A percentile compares a stretch with the other conserved stretches of the same genome.
phyloP scores from a whole-genome alignment of 1,140 invertebrate species.

The Uloborus diversus region DNA sequence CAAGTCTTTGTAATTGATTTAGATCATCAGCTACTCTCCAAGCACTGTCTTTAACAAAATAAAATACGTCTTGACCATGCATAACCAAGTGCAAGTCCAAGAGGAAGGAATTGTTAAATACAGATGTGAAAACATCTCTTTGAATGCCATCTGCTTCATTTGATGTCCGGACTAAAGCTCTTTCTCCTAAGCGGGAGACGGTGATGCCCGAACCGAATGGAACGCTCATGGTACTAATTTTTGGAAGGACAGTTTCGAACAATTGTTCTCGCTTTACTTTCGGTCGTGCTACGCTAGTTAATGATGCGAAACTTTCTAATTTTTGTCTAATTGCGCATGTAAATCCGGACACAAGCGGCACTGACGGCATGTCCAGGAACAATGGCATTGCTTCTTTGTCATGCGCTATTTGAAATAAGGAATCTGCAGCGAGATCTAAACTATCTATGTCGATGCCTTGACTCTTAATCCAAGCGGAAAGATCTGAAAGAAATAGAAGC shows the following conservation, averaged over 20 bases:
- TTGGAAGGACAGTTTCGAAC: conserved; percentile 57
- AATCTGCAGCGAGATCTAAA: conserved; percentile 55
- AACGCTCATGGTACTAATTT: conserved; percentile 58
- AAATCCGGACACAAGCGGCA: conserved; percentile 57
- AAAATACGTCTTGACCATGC: conserved; percentile 90
- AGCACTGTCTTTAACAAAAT: conserved; percentile 85
- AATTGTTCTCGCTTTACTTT: conserved; percentile 59
- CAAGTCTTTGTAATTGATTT: conserved; percentile 78
- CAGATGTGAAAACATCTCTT: conserved; percentile 89
- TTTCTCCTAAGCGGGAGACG: conserved; percentile 78
- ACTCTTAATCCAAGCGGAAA: conserved; percentile 58
- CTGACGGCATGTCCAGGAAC: conserved; percentile 57
- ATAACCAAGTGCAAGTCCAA: conserved; percentile 91
- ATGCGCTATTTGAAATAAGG: conserved; percentile 15
- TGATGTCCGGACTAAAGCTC: conserved; percentile 73
- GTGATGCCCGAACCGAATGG: conserved; percentile 77
- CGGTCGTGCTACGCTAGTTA: conserved; percentile 55
- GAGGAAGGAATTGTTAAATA: conserved; percentile 92
- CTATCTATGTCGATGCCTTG: conserved; percentile 59
- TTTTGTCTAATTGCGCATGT: conserved; percentile 56
- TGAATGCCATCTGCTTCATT: conserved; percentile 74
- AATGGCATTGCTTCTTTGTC: conserved; percentile 32
- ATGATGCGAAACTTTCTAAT: conserved; percentile 55
- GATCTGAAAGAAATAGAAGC: conserved; percentile 49
- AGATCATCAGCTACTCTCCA: conserved; percentile 77